Conservation (phyloP, 2,797 vertebrate species). For the Mormyrus proboscirostris region DNA sequence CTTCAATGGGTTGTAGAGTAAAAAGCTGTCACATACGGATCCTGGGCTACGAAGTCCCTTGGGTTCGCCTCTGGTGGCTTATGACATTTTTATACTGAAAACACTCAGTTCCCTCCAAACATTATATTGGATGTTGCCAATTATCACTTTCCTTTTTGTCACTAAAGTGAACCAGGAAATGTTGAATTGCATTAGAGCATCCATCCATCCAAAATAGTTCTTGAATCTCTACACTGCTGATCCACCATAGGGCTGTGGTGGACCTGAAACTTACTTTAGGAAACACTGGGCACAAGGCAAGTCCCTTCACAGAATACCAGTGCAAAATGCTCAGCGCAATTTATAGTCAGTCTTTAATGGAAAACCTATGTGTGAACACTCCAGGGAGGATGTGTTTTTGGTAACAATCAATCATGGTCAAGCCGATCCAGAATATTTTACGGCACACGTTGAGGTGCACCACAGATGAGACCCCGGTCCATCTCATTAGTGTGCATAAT, state of each 20-base stretch:
- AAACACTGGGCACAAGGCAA: neutral
- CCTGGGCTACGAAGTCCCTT: neutral
- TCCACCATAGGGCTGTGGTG: neutral
- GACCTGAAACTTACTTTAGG: neutral
- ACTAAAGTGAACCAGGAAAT: neutral
- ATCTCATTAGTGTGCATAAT: neutral
- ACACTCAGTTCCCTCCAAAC: neutral
- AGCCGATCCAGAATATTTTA: neutral
- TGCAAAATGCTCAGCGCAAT: neutral
- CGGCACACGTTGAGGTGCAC: neutral
- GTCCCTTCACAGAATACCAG: neutral
- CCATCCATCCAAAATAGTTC: neutral
- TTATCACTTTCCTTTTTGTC: neutral
- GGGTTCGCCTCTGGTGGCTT: neutral
- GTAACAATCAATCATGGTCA: neutral
- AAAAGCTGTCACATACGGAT: neutral
- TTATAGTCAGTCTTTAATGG: neutral
- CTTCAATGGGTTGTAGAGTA: neutral
- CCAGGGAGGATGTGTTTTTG: neutral
- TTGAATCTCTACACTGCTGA: neutral
- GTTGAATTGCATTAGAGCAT: neutral
- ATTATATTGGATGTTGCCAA: neutral
- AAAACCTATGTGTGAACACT: neutral
- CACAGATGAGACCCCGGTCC: neutral
- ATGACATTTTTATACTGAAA: neutral